These are phyloP conservation scores for Dusona sp. DNA, from an alignment of 2,888 invertebrate species.

Conservation along the genomic window DNA sequence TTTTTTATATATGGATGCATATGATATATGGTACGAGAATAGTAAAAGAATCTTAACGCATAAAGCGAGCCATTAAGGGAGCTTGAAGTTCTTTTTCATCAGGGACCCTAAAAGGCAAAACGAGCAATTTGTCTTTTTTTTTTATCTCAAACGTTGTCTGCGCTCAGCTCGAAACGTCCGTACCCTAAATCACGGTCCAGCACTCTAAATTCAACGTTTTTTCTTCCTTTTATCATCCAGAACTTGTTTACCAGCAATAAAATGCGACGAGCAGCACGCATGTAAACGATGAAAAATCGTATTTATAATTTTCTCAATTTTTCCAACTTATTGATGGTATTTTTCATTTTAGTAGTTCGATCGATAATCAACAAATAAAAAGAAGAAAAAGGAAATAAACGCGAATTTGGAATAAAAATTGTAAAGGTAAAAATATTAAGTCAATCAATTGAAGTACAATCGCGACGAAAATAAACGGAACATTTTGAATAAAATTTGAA, in stretches of 20 bases:
- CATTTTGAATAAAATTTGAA: too few relatives aligned
- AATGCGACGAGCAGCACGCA: background rate
- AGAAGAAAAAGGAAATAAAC: too few relatives aligned
- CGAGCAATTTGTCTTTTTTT: constrained; percentile 67
- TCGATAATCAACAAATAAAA: background rate
- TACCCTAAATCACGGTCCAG: constrained; percentile 33
- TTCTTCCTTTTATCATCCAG: background rate
- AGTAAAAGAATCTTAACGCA: constrained; percentile 54
- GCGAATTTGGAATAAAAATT: too few relatives aligned
- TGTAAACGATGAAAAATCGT: background rate
- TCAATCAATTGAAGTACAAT: too few relatives aligned
- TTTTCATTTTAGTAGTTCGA: background rate
- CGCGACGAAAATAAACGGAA: too few relatives aligned
- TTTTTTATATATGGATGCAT: background rate
- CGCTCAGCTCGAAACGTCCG: constrained; percentile 1
- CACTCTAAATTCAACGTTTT: constrained; percentile 39
- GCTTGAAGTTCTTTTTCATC: constrained; percentile 23
- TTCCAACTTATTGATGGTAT: background rate
- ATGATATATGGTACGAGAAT: background rate
- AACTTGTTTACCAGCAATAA: background rate
- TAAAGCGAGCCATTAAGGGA: constrained; percentile 51
- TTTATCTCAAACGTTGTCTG: constrained; percentile 30
- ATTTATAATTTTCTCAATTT: background rate
- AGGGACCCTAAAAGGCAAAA: constrained; percentile 60
- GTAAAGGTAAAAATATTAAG: too few relatives aligned